Evolutionary conservation across 2,797 vertebrate genomes (phyloP).

Genomic region (Myripristis jacobus): DNA sequence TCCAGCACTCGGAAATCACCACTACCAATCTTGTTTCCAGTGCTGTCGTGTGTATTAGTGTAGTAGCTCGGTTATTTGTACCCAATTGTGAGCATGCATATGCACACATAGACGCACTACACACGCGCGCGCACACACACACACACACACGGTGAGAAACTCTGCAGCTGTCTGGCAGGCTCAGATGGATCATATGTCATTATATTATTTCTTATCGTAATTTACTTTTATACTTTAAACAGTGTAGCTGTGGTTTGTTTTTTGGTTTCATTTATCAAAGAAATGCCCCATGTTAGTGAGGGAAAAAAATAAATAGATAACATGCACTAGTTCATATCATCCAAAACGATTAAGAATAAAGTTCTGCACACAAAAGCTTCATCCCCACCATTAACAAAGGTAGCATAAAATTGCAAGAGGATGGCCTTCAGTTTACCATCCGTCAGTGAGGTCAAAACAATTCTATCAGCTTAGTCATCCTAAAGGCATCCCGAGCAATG

Average conservation of each 20-base stretch:
- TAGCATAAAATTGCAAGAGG: neutral
- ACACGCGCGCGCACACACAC: slow-evolving; percentile 19
- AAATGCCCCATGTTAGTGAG: neutral
- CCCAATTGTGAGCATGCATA: too few relatives aligned
- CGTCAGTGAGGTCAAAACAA: slow-evolving; percentile 43
- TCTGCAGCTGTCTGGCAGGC: slow-evolving; percentile 37
- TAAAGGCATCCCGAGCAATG: slow-evolving; percentile 57
- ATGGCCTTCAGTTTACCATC: slow-evolving; percentile 7
- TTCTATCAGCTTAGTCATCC: slow-evolving; percentile 28
- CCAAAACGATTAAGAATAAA: neutral
- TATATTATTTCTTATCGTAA: neutral
- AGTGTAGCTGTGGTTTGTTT: neutral
- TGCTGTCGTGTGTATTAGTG: too few relatives aligned
- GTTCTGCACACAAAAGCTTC: neutral
- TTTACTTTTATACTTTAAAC: neutral
- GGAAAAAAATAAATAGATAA: neutral
- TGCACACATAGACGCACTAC: neutral
- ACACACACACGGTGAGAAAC: slow-evolving; percentile 54
- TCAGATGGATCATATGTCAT: slow-evolving; percentile 56
- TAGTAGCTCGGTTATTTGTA: too few relatives aligned
- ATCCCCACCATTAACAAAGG: too few relatives aligned
- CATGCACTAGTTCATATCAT: slow-evolving; percentile 1
- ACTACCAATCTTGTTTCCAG: too few relatives aligned
- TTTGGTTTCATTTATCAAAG: neutral
- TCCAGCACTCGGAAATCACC: too few relatives aligned